Conservation (phyloP, 2,797 vertebrate genomes). For the Gorsachius magnificus region DNA sequence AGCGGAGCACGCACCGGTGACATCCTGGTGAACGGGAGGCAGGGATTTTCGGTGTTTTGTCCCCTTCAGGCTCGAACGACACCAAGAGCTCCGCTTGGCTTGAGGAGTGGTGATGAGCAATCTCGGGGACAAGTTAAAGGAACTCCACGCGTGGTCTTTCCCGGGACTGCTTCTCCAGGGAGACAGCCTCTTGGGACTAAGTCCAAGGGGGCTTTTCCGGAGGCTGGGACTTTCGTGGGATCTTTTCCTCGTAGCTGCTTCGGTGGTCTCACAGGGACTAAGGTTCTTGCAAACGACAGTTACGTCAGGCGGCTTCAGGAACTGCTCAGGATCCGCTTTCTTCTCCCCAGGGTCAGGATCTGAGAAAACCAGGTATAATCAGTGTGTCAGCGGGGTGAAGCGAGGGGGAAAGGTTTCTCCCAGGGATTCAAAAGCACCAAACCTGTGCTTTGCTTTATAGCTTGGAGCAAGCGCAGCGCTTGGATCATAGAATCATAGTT, state of each 20-base stretch:
- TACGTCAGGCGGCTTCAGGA: not conserved
- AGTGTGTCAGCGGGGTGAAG: fast-evolving
- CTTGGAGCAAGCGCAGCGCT: too few relatives aligned
- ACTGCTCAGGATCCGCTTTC: not conserved
- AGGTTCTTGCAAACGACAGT: not conserved
- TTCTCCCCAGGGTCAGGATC: not conserved
- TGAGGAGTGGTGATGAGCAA: not conserved
- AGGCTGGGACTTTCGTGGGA: not conserved
- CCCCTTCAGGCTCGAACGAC: constrained; percentile 68
- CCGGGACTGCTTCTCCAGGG: not conserved
- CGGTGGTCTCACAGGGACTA: not conserved
- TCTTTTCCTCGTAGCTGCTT: not conserved
- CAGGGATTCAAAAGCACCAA: too few relatives aligned
- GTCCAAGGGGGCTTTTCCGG: not conserved
- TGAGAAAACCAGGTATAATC: not conserved
- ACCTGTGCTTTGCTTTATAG: too few relatives aligned
- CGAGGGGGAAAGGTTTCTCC: fast-evolving
- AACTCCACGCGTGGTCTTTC: not conserved
- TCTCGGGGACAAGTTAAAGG: not conserved
- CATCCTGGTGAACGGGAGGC: constrained; percentile 60
- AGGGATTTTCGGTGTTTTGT: constrained; percentile 65
- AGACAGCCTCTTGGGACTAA: not conserved
- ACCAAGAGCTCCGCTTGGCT: constrained; percentile 65
- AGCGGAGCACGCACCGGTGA: constrained; percentile 44
- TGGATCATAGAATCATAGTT: too few relatives aligned